Base-by-base conservation (phyloP, 1,140 invertebrate species). In the Drosophila mojavensis region DNA sequence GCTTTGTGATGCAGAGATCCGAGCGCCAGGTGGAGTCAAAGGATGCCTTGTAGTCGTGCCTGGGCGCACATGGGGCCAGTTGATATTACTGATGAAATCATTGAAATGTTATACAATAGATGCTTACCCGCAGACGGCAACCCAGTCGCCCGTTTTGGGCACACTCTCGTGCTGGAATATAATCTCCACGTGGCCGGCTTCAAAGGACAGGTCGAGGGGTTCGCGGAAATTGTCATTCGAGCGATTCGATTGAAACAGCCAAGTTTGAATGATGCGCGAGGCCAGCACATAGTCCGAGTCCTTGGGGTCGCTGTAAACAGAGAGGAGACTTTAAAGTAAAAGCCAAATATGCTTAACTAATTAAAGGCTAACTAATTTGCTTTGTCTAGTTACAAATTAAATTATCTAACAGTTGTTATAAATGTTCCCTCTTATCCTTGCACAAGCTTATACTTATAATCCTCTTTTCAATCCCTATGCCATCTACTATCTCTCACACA, bases 201-300 rank as follows among this genome's bases (percentile, higher is more conserved):
- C 89, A 41, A 92, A 91, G 26, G 92, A 82, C 55, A 92, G 54
- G 41, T 92, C 81, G 41, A 92, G 77, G 3, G 91, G 89, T 33
- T 91, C 81, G 1, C 88, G 78, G 59, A 81, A 78, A 59, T 92
- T 83, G 63, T 91, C 86, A 66, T 92, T 89, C 6, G 90, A 83
- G 47, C 81, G 84, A 75, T 92, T 92, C 15, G 91, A 91, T 50
- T 92, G 90, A 61, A 92, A 92, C 0, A 94, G 79, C 63, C 93
- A 93, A 2, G 95, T 93, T 15, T 93, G 93, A 20, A 95, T 93
- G 11, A 95, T 91, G 66, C 94, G 93, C 1, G 95, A 96, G 67
- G 94, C 94, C 15, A 95, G 92, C 70, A 94, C 94, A 89, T 95
- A 95, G 81, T 95, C 95, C 48, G 95, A 91, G 81, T 95, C 95